Evolutionary conservation across 2,888 invertebrate species (phyloP).

Genomic region (Gastrophysa polygoni): DNA sequence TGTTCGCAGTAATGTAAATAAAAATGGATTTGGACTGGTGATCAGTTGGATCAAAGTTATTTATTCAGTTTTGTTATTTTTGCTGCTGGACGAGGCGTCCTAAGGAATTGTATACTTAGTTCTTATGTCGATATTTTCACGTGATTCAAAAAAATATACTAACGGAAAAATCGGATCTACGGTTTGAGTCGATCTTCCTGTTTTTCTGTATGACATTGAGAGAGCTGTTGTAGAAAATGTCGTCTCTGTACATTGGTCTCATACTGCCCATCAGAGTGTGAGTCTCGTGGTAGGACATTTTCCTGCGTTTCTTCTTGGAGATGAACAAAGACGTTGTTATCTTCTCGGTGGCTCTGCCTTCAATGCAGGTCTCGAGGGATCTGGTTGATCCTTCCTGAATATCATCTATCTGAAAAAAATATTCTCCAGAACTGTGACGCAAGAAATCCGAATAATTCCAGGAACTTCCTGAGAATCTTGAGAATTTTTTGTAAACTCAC

Average conservation of each 20-base stretch:
- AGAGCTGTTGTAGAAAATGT: slow-evolving; percentile 67
- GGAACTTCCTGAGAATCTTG: too few species aligned
- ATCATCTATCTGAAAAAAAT: slow-evolving; percentile 7
- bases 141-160: too few species aligned
- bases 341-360: neutral
- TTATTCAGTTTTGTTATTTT: too few species aligned
- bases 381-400: neutral
- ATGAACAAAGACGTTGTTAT: slow-evolving; percentile 7
- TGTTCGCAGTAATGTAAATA: too few species aligned
- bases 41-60: too few species aligned
- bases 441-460: too few species aligned
- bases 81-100: too few species aligned
- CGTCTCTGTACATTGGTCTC: slow-evolving; percentile 68
- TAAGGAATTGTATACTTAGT: too few species aligned
- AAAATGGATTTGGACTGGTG: too few species aligned
- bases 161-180: neutral
- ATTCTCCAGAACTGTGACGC: too few species aligned
- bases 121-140: too few species aligned
- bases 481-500: too few species aligned
- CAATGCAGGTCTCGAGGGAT: neutral
- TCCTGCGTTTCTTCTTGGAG: slow-evolving; percentile 9
- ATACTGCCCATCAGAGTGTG: slow-evolving; percentile 18
- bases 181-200: slow-evolving; percentile 11
- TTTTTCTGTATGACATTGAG: slow-evolving; percentile 29
- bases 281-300: slow-evolving; percentile 18